These are phyloP conservation scores for Gandaritis pyraliata DNA, from an alignment of 2,888 invertebrate species.

Conservation along the genomic window DNA sequence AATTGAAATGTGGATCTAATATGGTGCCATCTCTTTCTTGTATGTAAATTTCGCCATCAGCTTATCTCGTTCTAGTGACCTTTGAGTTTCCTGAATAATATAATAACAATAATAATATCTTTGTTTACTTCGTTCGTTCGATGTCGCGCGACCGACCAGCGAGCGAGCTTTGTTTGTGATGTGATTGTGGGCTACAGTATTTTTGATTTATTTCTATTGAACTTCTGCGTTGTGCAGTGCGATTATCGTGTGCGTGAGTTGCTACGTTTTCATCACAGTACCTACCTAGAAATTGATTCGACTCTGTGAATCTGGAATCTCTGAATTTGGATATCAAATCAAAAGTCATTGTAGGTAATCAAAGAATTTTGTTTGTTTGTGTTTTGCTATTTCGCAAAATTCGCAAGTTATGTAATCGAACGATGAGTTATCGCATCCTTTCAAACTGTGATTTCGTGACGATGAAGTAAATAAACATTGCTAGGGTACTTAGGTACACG, in stretches of 20 bases:
- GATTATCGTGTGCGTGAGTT: slow-evolving; percentile 25
- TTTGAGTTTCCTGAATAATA: slow-evolving; percentile 79
- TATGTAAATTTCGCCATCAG: slow-evolving; percentile 21
- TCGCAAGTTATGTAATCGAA: slow-evolving; percentile 75
- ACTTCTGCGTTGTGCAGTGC: slow-evolving; percentile 34
- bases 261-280: slow-evolving; percentile 18
- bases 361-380: slow-evolving; percentile 64
- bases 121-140: slow-evolving; percentile 78
- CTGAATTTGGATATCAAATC: slow-evolving; percentile 42
- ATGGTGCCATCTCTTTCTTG: slow-evolving; percentile 52
- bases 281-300: slow-evolving; percentile 13
- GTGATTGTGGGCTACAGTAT: slow-evolving; percentile 71
- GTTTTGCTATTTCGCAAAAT: slow-evolving; percentile 63
- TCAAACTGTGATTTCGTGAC: slow-evolving; percentile 31
- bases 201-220: slow-evolving; percentile 40
- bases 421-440: slow-evolving; percentile 50
- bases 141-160: slow-evolving; percentile 54
- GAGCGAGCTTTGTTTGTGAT: slow-evolving; percentile 69
- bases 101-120: slow-evolving; percentile 79
- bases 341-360: slow-evolving; percentile 80
- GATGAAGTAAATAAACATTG: slow-evolving; percentile 48
- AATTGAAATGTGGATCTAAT: slow-evolving; percentile 20
- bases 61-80: slow-evolving; percentile 69
- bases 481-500: slow-evolving; percentile 60
- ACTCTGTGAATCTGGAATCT: slow-evolving; percentile 10